Base-by-base conservation (phyloP, 2,888 invertebrate genomes). In the Rapana venosa region DNA sequence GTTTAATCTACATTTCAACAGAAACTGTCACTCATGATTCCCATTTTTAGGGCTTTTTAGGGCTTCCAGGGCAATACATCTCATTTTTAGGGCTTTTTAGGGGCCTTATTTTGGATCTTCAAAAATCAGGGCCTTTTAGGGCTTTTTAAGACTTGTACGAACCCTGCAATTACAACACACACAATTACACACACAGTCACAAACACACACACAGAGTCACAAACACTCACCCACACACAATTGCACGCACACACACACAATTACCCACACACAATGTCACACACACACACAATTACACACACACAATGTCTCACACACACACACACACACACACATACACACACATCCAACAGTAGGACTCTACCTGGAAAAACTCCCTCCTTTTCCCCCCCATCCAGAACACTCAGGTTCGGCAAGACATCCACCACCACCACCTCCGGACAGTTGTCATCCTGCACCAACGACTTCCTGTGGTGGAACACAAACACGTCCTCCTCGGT, bases 311-410 rank as follows among this genome's bases (percentile, higher is more conserved):
- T 13, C n/a, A 13, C 11, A 74, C n/a, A n/a, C 30, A 74, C n/a
- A 74, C 74, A 74, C 74, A 74, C 74, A 74, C n/a, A 74, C 74
- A 74, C 74, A 74, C 74, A 30, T 4, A 36, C 81, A 84, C 84
- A 84, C 84, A 84, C 35, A 84, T n/a, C 20, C 36, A 6, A 81
- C 26, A 83, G 0, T 47, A 13, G 22, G 11, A 32, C 79, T 0
- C 1, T 83, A 83, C 81, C 81, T 83, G 81, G 81, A 13, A 83
- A 47, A 5, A 47, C 36, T 17, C 85, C 61, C 6, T 61, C 58
- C 15, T 85, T 85, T 32, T 58, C 22, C 30, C 30, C 85, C 6
- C 58, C 58, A 5, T 85, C 85, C 85, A 58, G 1, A 13, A 61
- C 58, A 58, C 30, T 56, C 85, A 30, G 6, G 32, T 30, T 17